These are phyloP conservation scores for Alauda arvensis DNA, from an alignment of 2,797 vertebrate species.

Conservation along the genomic window DNA sequence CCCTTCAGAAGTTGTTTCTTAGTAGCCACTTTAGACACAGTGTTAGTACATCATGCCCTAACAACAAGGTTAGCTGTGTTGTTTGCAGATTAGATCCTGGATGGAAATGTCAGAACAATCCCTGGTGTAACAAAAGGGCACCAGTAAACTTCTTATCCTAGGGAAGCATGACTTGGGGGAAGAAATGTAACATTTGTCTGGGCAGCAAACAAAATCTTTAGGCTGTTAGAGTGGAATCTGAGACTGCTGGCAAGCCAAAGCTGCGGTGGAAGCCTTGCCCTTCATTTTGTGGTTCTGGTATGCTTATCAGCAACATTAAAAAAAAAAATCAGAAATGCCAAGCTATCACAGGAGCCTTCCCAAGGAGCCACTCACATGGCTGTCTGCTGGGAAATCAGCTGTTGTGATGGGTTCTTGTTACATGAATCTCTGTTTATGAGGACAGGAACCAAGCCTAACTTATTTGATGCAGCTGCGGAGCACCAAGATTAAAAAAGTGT, in stretches of 20 bases:
- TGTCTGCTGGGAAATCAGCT: neutral
- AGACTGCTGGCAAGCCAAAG: neutral
- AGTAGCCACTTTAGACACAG: neutral
- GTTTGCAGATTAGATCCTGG: neutral
- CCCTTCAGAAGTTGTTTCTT: neutral
- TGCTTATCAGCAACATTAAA: constrained; percentile 17
- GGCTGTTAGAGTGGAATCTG: neutral
- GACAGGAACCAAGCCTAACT: neutral
- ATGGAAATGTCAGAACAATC: neutral
- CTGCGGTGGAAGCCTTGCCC: rapidly evolving
- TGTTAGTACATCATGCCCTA: neutral
- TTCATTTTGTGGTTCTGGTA: neutral
- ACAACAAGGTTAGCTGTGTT: neutral
- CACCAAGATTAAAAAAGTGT: neutral
- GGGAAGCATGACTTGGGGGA: neutral
- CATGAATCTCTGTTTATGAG: neutral
- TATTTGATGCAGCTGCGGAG: neutral
- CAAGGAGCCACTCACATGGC: neutral
- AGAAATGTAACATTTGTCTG: neutral
- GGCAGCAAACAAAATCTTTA: neutral
- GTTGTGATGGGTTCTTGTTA: neutral
- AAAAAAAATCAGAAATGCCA: neutral
- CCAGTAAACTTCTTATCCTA: neutral
- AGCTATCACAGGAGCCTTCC: neutral
- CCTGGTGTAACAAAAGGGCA: neutral